Conservation (phyloP, 2,888 invertebrate species). For the Deroplatys truncata region DNA sequence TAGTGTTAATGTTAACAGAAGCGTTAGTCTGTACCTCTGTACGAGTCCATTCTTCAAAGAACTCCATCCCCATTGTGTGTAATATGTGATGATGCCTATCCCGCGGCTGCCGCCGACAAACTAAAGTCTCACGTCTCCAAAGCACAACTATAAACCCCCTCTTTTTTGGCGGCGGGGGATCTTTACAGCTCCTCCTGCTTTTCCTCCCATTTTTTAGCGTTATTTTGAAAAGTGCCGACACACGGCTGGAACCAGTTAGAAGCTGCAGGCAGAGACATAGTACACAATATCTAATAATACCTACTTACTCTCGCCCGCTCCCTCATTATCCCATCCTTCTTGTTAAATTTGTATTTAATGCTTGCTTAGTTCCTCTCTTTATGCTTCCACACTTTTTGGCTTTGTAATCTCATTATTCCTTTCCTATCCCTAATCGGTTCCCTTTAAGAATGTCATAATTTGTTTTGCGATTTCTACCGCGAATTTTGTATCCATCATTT, state of each 20-base stretch:
- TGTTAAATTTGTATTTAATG: too few species aligned
- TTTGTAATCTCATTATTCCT: neutral
- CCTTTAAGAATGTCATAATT: neutral
- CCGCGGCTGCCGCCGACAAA: neutral
- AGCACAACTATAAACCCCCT: neutral
- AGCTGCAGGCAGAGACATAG: neutral
- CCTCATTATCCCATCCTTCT: too few species aligned
- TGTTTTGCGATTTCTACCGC: too few species aligned
- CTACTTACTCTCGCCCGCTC: too few species aligned
- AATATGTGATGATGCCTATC: neutral
- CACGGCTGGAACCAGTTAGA: neutral
- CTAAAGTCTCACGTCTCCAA: neutral
- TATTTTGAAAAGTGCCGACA: neutral
- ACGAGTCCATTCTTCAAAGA: conserved; percentile 45
- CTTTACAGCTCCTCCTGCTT: neutral
- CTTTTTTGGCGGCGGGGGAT: neutral
- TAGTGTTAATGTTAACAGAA: too few species aligned
- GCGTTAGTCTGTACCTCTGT: neutral
- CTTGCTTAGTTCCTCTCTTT: too few species aligned
- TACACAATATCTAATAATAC: neutral
- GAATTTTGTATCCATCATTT: too few species aligned
- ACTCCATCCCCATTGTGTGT: conserved; percentile 46
- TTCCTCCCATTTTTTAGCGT: neutral
- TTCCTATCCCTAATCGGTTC: neutral
- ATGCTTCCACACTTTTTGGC: neutral